Conservation (phyloP, 2,888 invertebrate genomes). For the Notocelia uddmanniana region DNA sequence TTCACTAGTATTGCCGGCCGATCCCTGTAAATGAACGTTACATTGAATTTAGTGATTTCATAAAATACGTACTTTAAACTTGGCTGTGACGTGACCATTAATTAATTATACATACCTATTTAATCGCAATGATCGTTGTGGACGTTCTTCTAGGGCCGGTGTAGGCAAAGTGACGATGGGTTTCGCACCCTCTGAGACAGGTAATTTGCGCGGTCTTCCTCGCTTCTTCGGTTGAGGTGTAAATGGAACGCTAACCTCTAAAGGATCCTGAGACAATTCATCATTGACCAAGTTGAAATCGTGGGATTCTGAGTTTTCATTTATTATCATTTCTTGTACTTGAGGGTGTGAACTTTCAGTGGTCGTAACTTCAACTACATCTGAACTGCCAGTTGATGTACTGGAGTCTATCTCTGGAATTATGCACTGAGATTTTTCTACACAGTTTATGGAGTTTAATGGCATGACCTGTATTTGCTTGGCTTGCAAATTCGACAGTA, state of each 20-base stretch:
- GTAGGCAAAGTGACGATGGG: constrained; percentile 65
- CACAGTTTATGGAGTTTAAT: constrained; percentile 66
- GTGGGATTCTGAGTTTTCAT: constrained; percentile 78
- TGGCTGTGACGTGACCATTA: not conserved
- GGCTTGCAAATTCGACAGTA: constrained; percentile 77
- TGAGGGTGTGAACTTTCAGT: constrained; percentile 68
- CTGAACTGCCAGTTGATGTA: constrained; percentile 72
- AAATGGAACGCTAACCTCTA: constrained; percentile 70
- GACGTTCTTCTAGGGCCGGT: constrained; percentile 78
- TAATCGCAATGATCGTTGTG: constrained; percentile 77
- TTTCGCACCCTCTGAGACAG: constrained; percentile 71
- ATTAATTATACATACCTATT: constrained; percentile 66
- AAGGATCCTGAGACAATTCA: constrained; percentile 78
- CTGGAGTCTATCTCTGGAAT: constrained; percentile 70
- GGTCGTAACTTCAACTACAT: constrained; percentile 64
- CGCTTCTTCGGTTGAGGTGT: constrained; percentile 81
- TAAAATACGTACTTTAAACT: not conserved
- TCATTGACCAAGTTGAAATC: constrained; percentile 69
- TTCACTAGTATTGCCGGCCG: constrained; percentile 72
- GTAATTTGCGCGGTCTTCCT: constrained; percentile 79
- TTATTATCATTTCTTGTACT: constrained; percentile 76
- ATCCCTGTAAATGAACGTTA: constrained; percentile 64
- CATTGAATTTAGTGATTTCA: not conserved
- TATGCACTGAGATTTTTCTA: constrained; percentile 64
- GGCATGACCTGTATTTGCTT: constrained; percentile 74